A percentile compares a stretch with the other conserved stretches of the same genome.
Evolutionary conservation across 2,888 invertebrate genomes (phyloP).

Genomic region (Drosophila multiciliata): DNA sequence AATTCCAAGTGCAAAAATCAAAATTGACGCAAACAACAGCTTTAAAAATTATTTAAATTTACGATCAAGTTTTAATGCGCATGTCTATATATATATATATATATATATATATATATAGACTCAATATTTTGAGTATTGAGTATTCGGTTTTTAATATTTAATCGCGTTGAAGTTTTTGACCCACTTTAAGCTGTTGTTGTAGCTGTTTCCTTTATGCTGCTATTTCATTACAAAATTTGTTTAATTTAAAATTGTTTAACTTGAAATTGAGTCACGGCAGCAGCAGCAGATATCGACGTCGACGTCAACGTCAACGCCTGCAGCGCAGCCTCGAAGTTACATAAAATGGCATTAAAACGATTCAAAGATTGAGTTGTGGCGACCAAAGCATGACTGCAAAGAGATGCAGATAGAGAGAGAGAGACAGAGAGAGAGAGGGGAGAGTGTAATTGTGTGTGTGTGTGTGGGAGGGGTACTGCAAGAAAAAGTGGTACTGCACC

Average conservation of each 20-base stretch:
- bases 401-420: constrained; percentile 3
- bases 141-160: constrained; percentile 44
- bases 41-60: constrained; percentile 62
- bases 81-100: neutral
- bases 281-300: constrained; percentile 11
- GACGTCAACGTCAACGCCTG: constrained; percentile 16
- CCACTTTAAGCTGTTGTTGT: constrained; percentile 53
- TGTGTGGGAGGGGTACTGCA: constrained; percentile 4
- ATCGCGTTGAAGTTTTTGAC: constrained; percentile 63
- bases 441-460: neutral
- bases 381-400: constrained; percentile 49
- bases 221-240: constrained; percentile 79
- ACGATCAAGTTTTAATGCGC: constrained; percentile 50
- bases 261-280: constrained; percentile 72
- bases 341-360: constrained; percentile 79
- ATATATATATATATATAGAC: neutral
- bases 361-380: constrained; percentile 65
- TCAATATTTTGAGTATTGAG: constrained; percentile 25
- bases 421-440: neutral
- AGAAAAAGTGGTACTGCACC: neutral
- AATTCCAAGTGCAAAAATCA: constrained; percentile 39
- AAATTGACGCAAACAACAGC: constrained; percentile 4
- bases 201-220: constrained; percentile 57
- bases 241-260: constrained; percentile 79
- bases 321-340: constrained; percentile 72